phyloP scores from a whole-genome alignment of 1,140 invertebrate genomes.

The Bombus superbus region DNA sequence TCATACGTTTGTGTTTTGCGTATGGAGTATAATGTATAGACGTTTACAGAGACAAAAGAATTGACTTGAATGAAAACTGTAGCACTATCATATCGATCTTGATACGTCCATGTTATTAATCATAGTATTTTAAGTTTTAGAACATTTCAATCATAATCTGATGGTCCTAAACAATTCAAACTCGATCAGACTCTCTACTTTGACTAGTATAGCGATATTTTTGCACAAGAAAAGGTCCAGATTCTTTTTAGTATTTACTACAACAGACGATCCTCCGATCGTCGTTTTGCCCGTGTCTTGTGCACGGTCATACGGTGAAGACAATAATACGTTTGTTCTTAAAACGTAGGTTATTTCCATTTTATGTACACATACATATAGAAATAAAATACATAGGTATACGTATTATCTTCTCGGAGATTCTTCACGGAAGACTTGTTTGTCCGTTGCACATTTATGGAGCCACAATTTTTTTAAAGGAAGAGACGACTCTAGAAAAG shows the following conservation, averaged over 20 bases:
- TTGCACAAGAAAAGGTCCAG: neutral
- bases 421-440: constrained; percentile 1
- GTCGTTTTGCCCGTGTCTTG: neutral
- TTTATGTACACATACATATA: too few relatives aligned
- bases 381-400: neutral
- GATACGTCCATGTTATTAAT: too few relatives aligned
- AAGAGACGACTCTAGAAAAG: neutral
- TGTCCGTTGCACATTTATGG: constrained; percentile 13
- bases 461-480: constrained; percentile 2
- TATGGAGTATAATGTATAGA: neutral
- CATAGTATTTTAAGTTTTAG: too few relatives aligned
- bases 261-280: neutral
- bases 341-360: neutral
- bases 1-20: neutral
- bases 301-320: too few relatives aligned
- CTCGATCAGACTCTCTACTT: neutral
- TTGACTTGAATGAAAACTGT: neutral
- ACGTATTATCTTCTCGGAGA: neutral
- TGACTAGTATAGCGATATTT: neutral
- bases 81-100: neutral
- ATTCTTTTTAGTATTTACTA: constrained; percentile 15
- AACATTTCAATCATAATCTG: too few relatives aligned
- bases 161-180: too few relatives aligned
- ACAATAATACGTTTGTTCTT: neutral
- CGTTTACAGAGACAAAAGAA: neutral